Base-by-base conservation (phyloP, 2,113 vertebrate species). In the Forbesichthys agassizii region DNA sequence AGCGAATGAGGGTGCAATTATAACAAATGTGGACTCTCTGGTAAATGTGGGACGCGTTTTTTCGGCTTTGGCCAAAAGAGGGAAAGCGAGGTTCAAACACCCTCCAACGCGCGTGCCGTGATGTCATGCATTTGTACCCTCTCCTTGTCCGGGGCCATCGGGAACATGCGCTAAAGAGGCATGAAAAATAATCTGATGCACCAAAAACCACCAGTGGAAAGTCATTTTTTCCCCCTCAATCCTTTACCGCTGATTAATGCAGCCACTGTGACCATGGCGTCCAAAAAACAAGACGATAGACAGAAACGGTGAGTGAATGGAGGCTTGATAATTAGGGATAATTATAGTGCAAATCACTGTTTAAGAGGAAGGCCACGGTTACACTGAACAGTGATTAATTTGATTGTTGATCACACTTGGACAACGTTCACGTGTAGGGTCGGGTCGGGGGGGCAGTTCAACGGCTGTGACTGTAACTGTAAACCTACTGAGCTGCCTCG, bases 111-210 rank as follows among this genome's bases (percentile, higher is more conserved):
- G 71, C 54, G 33, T 76, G 74, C 64, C 74, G 72, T 85, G 81
- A 87, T 84, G 81, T 84, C 82, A 86, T 87, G 67, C 71, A 78
- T 89, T 84, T 83, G 83, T 84, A 83, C 84, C 56, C 68, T 56
- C 75, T 69, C 74, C 73, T 71, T 64, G 60, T 75, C 72, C 63
- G 74, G 82, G 61, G 62, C 75, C 68, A 49, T 53, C 3, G 61
- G 72, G 72, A 84, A 72, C 16, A 5, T 33, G 7, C 59, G 11
- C 42, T 7, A 1, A 42, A 27, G 9, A 12, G 0, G 42, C 18
- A 20, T 54, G 49, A 51, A 48, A 74, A 64, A 75, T 78, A 64
- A 77, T 66, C 60, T 10, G 48, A 80, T 68, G 73, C 71, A 73
- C 79, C 60, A 56, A 16, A 60, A 71, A 49, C 66, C 16, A 20